Percentiles rank a stretch among this genome's conserved stretches.
Conservation (phyloP, 2,113 vertebrate genomes). For the Neomonachus schauinslandi region DNA sequence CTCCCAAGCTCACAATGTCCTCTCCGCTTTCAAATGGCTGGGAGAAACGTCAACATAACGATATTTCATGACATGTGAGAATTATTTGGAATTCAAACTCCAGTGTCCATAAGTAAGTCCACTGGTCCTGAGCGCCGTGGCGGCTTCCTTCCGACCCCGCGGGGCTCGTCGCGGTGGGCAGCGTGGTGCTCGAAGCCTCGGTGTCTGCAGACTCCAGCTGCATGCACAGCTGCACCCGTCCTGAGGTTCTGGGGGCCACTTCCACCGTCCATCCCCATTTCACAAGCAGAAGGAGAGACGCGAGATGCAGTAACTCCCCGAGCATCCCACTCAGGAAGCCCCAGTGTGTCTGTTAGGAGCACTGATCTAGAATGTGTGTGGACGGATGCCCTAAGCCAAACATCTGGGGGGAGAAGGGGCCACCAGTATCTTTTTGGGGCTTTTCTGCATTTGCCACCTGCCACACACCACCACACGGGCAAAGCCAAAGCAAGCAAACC, state of each 20-base stretch:
- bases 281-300: neutral
- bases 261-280: neutral
- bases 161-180: fast-evolving
- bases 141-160: fast-evolving
- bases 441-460: neutral
- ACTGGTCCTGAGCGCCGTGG: fast-evolving
- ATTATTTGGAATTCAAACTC: neutral
- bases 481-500: neutral
- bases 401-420: neutral
- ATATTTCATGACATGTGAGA: neutral
- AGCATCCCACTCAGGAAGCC: fast-evolving
- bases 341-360: fast-evolving
- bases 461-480: fast-evolving
- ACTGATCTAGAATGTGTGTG: neutral
- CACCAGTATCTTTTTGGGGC: fast-evolving
- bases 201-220: neutral
- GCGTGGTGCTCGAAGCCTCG: fast-evolving
- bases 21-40: neutral
- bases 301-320: fast-evolving
- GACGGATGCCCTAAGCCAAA: neutral
- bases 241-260: too few species aligned
- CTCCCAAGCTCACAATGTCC: neutral
- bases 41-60: neutral
- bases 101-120: neutral
- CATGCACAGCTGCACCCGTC: fast-evolving